A percentile compares a stretch with the other conserved stretches of the same genome.
These are phyloP conservation scores for Ochropleura plecta DNA, from an alignment of 2,888 invertebrate genomes.

Conservation along the genomic window DNA sequence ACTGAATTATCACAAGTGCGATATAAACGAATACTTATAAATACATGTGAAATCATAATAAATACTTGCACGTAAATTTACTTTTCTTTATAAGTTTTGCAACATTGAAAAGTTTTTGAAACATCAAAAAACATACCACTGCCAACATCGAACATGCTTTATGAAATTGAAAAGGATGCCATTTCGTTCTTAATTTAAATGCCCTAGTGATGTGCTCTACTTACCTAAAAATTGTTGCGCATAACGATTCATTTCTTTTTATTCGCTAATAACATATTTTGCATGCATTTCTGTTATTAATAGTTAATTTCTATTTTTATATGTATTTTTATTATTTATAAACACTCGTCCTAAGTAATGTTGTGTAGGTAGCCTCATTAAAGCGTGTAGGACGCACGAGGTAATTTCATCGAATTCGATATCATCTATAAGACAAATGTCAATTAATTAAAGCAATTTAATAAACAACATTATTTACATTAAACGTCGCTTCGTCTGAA, in stretches of 20 bases:
- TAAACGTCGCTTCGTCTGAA: constrained; percentile 20
- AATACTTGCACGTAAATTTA: constrained; percentile 40
- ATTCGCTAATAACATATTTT: neutral
- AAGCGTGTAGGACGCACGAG: constrained; percentile 19
- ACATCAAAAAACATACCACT: neutral
- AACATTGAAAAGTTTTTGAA: constrained; percentile 14
- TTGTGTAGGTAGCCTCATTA: constrained; percentile 42
- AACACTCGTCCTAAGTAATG: neutral
- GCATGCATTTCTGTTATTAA: neutral
- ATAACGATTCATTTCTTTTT: constrained; percentile 9
- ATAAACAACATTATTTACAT: constrained; percentile 22
- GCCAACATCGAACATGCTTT: neutral
- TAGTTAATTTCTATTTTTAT: neutral
- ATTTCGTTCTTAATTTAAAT: constrained; percentile 17
- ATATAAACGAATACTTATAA: constrained; percentile 62
- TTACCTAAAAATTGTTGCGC: neutral
- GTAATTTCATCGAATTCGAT: constrained; percentile 44
- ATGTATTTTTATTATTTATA: too few relatives aligned
- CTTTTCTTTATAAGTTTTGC: constrained; percentile 1
- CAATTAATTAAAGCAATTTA: constrained; percentile 54
- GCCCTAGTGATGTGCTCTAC: constrained; percentile 11
- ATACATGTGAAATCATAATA: constrained; percentile 53
- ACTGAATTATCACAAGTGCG: constrained; percentile 74
- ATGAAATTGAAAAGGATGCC: constrained; percentile 19
- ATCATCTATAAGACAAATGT: constrained; percentile 37